A percentile compares a stretch with the other conserved stretches of the same genome.
Evolutionary conservation across 2,888 invertebrate genomes (phyloP).

Genomic region (Tyria jacobaeae): DNA sequence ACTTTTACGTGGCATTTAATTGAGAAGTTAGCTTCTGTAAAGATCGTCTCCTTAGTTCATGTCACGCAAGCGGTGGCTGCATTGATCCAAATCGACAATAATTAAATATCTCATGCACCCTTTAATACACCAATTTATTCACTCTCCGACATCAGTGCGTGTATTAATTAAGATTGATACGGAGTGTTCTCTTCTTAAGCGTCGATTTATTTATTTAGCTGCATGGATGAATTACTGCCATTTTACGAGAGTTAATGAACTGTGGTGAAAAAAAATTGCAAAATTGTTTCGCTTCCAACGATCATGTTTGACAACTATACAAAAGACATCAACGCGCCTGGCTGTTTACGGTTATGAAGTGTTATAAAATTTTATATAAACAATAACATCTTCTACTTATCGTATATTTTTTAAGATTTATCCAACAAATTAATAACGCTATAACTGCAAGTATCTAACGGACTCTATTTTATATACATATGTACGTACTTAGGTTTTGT

Average conservation of each 20-base stretch:
- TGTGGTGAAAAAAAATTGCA: slow-evolving; percentile 45
- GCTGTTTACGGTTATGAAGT: slow-evolving; percentile 38
- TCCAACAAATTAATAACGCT: too few species aligned
- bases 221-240: slow-evolving; percentile 60
- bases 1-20: slow-evolving; percentile 53
- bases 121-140: slow-evolving; percentile 83
- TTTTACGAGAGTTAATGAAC: slow-evolving; percentile 61
- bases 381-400: slow-evolving; percentile 12
- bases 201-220: slow-evolving; percentile 57
- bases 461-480: too few species aligned
- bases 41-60: slow-evolving; percentile 68
- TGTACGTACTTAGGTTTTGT: too few species aligned
- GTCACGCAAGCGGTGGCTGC: slow-evolving; percentile 77
- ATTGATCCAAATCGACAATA: slow-evolving; percentile 79
- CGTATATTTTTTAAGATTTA: too few species aligned
- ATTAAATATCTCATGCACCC: slow-evolving; percentile 82
- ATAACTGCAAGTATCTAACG: too few species aligned
- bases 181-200: slow-evolving; percentile 66
- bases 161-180: slow-evolving; percentile 84
- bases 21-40: slow-evolving; percentile 57
- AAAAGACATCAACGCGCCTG: slow-evolving; percentile 77
- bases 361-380: slow-evolving; percentile 26
- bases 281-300: slow-evolving; percentile 50
- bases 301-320: slow-evolving; percentile 60
- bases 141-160: slow-evolving; percentile 63